These are phyloP conservation scores for Polietes domitor DNA, from an alignment of 2,888 invertebrate genomes.

Conservation along the genomic window DNA sequence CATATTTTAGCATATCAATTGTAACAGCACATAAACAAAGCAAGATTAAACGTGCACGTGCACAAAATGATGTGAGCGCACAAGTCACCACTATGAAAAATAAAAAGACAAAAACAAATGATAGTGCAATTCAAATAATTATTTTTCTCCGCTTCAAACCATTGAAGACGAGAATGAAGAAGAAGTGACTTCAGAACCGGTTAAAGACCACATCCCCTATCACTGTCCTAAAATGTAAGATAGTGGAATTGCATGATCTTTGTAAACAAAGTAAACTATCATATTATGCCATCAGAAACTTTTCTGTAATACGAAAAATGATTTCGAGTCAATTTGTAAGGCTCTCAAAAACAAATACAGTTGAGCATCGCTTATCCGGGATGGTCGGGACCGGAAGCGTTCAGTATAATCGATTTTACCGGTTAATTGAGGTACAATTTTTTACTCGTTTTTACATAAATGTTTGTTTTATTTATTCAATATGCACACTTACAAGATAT, in stretches of 20 bases:
- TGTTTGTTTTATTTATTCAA: no score
- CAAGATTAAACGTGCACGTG: not conserved
- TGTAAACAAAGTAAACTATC: not conserved
- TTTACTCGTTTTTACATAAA: no score
- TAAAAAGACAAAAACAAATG: not conserved
- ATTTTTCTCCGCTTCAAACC: constrained; percentile 19
- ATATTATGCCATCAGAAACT: not conserved
- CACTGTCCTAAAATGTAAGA: not conserved
- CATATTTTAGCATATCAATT: no score
- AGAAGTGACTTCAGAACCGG: not conserved
- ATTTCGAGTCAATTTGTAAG: not conserved
- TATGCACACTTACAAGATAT: no score
- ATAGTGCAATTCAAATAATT: not conserved
- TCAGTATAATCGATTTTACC: no score
- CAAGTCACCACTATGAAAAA: not conserved
- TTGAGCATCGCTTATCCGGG: no score
- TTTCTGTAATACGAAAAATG: not conserved
- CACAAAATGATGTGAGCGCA: constrained; percentile 7
- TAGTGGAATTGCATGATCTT: not conserved
- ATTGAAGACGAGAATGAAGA: constrained; percentile 1
- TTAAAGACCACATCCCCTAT: not conserved
- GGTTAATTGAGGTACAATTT: no score
- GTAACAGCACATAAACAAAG: not conserved
- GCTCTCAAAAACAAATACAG: not conserved
- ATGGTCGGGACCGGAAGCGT: no score